A percentile compares a stretch with the other conserved stretches of the same genome.
These are phyloP conservation scores for Bubalus kerabau DNA, from an alignment of 2,113 vertebrate species.

Conservation along the genomic window DNA sequence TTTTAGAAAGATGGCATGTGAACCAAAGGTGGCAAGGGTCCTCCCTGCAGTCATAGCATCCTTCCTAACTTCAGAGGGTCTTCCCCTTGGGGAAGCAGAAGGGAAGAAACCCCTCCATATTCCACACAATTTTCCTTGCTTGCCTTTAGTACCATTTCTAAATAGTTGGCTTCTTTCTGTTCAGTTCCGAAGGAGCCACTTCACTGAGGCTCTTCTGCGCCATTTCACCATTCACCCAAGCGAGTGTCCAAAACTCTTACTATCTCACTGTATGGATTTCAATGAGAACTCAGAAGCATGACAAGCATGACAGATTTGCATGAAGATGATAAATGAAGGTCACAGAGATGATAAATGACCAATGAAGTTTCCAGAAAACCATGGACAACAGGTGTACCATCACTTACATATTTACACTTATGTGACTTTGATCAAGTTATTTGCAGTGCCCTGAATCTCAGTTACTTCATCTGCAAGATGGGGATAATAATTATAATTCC, in stretches of 20 bases:
- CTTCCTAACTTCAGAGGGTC: background rate
- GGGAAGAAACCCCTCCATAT: background rate
- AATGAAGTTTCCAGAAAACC: background rate
- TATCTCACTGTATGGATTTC: background rate
- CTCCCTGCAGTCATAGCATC: fast-evolving
- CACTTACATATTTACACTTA: too few relatives aligned
- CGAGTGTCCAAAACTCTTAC: background rate
- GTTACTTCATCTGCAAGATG: background rate
- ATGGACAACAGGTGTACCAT: background rate
- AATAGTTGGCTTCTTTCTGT: background rate
- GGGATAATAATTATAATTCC: background rate
- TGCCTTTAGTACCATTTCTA: background rate
- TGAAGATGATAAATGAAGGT: background rate
- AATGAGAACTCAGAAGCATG: background rate
- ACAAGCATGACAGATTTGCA: background rate
- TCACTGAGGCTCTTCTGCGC: background rate
- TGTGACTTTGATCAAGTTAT: background rate
- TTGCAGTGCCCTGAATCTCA: background rate
- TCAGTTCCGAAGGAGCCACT: background rate
- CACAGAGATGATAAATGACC: background rate
- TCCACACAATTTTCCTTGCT: background rate
- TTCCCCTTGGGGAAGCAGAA: fast-evolving
- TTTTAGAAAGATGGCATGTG: background rate
- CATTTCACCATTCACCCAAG: background rate
- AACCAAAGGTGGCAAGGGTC: background rate